Evolutionary conservation across 2,113 vertebrate species (phyloP), one percentile per base, ranked within the genome.

Genomic region (Halichoerus grypus): DNA sequence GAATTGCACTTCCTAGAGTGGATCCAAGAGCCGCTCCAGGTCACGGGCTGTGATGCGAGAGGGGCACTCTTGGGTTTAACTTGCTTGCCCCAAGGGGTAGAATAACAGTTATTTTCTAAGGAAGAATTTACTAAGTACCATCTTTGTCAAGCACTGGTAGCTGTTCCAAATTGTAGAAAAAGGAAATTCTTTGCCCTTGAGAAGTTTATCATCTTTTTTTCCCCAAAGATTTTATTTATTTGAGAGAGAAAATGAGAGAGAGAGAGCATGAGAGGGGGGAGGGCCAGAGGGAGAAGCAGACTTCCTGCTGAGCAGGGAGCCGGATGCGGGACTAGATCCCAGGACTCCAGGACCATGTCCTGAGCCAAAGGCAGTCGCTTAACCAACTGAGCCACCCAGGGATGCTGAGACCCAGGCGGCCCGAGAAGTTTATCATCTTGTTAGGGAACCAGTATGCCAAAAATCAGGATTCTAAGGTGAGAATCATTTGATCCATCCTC

Each of bases 121-220:
- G 81, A 74, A 80, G 82, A 89, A 74, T 69, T 91, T 92, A 39
- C 46, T 26, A 88, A 94, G 74, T 39, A 74, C 57, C 67, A 36
- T 42, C 55, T 46, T 13, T 6, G 42, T 65, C 36, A 39, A 94
- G 53, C 53, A 49, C 39, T 49, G 3, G 53, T 72, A 39, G 55
- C 18, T 59, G 51, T 59, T 91, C 28, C 46, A 31, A 4, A 10
- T 5, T 33, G 33, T 21, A 85, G 76, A 84, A 85, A 91, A 74
- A 85, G 22, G 76, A 94, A 55, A 42, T 28, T 16, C 84, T 63
- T 57, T 95, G 53, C 46, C 26, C 67, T 88, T 71, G 59, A 69
- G 79, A 94, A 74, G 91, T 36, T 82, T 89, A 63, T 65, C 42
- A 79, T 72, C 79, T 97, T 39, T 46, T 46, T 46, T 46, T 1